Conservation (phyloP, 2,888 invertebrate genomes). For the Onthophagus sagittarius region DNA sequence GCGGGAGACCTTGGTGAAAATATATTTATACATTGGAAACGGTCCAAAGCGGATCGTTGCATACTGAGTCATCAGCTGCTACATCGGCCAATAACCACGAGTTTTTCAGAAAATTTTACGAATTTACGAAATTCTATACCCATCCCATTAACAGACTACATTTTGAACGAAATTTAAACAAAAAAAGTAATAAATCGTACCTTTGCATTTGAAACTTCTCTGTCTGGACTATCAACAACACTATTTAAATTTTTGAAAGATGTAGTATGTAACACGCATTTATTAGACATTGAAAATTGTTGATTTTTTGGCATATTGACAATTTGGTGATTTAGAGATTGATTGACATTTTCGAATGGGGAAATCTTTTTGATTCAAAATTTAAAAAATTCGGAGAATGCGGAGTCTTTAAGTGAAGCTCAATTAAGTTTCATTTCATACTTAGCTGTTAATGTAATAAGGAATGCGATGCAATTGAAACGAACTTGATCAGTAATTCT, state of each 20-base stretch:
- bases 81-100: conserved; percentile 29
- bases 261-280: conserved; percentile 6
- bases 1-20: conserved; percentile 17
- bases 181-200: no score
- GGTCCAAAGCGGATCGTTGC: conserved; percentile 28
- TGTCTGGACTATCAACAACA: conserved; percentile 26
- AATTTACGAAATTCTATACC: conserved; percentile 12
- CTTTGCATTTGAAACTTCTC: conserved; percentile 30
- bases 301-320: neutral
- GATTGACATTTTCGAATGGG: no score
- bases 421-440: no score
- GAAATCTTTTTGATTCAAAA: no score
- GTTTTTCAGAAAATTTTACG: conserved; percentile 20
- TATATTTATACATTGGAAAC: conserved; percentile 28
- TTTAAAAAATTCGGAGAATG: no score
- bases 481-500: no score
- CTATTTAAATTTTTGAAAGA: conserved; percentile 24
- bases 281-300: neutral
- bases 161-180: no score
- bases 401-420: no score
- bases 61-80: conserved; percentile 26
- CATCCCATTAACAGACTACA: neutral
- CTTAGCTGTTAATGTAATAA: no score
- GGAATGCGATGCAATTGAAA: no score
- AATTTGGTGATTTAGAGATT: no score